Conservation (phyloP, 2,797 vertebrate species). For the Coccyzus lansbergi region DNA sequence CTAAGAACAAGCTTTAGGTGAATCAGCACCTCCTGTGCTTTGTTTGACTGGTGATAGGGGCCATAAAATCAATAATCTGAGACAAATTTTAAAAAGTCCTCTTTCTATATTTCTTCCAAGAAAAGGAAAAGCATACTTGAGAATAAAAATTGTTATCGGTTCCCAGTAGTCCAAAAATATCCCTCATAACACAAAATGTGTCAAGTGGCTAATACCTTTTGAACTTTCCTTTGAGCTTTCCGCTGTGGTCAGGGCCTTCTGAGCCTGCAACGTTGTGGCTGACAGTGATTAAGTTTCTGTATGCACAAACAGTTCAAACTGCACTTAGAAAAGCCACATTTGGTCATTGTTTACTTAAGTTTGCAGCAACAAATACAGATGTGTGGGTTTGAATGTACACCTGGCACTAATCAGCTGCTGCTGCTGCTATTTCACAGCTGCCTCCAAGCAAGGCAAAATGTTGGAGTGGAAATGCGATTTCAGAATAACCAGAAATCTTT, state of each 20-base stretch:
- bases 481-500: conserved; percentile 38
- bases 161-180: conserved; percentile 9
- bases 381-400: conserved; percentile 51
- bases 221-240: conserved; percentile 61
- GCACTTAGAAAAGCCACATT: conserved; percentile 62
- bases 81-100: neutral
- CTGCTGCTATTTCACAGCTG: conserved; percentile 68
- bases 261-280: neutral
- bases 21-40: neutral
- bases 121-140: neutral
- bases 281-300: conserved; percentile 60
- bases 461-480: conserved; percentile 15
- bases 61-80: neutral
- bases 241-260: neutral
- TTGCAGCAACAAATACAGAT: conserved; percentile 69
- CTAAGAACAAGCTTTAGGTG: neutral
- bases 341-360: conserved; percentile 71
- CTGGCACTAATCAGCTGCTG: conserved; percentile 71
- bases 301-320: conserved; percentile 42
- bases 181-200: neutral
- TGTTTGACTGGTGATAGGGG: neutral
- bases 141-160: neutral
- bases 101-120: neutral
- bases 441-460: conserved; percentile 42
- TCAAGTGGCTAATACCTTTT: conserved; percentile 54